phyloP scores from a whole-genome alignment of 2,113 vertebrate species.

The Hippoglossus stenolepis region DNA sequence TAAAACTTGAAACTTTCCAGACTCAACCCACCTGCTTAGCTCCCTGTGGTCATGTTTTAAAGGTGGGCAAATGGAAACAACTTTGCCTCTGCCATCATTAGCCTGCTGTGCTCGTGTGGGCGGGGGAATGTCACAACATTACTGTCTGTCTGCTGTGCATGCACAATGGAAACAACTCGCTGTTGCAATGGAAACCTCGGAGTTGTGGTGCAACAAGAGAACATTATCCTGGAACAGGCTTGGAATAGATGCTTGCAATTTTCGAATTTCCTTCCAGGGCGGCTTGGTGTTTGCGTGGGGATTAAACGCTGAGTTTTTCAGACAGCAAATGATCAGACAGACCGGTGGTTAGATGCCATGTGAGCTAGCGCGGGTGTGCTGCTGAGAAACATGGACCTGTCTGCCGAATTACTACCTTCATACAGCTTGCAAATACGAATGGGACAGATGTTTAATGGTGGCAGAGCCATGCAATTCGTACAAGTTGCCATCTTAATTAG shows the following conservation, averaged over 20 bases:
- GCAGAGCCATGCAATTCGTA: constrained; percentile 17
- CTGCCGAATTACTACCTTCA: constrained; percentile 40
- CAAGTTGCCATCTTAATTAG: constrained; percentile 62
- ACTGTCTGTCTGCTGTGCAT: constrained; percentile 4
- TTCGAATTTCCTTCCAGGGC: neutral
- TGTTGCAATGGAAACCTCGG: constrained; percentile 23
- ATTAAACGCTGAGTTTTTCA: constrained; percentile 22
- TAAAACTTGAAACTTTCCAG: constrained; percentile 2
- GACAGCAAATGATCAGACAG: constrained; percentile 2
- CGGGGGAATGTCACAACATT: constrained; percentile 26
- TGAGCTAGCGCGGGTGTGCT: constrained; percentile 45
- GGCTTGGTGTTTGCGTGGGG: neutral
- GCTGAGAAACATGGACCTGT: constrained; percentile 33
- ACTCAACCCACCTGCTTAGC: constrained; percentile 18
- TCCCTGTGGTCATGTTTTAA: constrained; percentile 20
- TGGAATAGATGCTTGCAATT: neutral
- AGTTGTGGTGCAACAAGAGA: constrained; percentile 14
- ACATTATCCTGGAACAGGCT: neutral
- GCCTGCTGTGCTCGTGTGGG: constrained; percentile 18
- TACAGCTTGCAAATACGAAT: constrained; percentile 43
- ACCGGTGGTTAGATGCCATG: neutral
- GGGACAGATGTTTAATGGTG: constrained; percentile 32
- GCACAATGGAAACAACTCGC: constrained; percentile 18
- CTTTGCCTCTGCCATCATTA: constrained; percentile 18
- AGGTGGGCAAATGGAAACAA: constrained; percentile 38